A percentile compares a stretch with the other conserved stretches of the same genome.
phyloP scores from a whole-genome alignment of 1,140 invertebrate genomes.

The Halesus radiatus region DNA sequence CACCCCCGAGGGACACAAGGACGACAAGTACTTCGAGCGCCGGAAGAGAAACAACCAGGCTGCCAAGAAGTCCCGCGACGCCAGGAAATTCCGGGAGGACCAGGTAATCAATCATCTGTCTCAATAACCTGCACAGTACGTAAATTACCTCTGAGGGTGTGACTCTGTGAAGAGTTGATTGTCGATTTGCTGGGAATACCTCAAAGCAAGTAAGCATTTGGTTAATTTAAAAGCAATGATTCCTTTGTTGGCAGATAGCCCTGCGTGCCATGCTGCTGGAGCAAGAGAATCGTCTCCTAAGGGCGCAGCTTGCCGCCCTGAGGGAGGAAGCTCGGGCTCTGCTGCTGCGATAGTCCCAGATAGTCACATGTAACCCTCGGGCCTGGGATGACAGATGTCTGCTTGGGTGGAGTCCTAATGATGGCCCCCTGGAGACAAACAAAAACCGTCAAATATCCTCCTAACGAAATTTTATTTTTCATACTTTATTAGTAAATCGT shows the following conservation, averaged over 20 bases:
- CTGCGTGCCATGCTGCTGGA: slow-evolving; percentile 84
- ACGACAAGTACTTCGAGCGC: slow-evolving; percentile 90
- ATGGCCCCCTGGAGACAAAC: too few species aligned
- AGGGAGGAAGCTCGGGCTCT: slow-evolving; percentile 85
- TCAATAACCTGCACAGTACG: too few species aligned
- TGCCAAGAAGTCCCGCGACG: slow-evolving; percentile 91
- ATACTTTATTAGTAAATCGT: too few species aligned
- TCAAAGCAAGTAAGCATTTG: too few species aligned
- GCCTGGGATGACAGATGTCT: too few species aligned
- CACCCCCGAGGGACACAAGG: slow-evolving; percentile 88
- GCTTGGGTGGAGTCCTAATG: too few species aligned
- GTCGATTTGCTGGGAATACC: too few species aligned
- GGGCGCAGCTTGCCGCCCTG: slow-evolving; percentile 83
- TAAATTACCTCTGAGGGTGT: too few species aligned
- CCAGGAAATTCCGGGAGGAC: slow-evolving; percentile 87
- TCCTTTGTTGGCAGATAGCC: slow-evolving; percentile 75
- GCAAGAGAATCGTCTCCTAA: slow-evolving; percentile 87
- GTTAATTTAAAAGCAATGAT: not conserved
- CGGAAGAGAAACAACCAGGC: slow-evolving; percentile 90
- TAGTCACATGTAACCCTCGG: too few species aligned
- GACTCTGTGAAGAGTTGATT: too few species aligned
- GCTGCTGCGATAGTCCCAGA: slow-evolving; percentile 29
- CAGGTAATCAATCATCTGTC: slow-evolving; percentile 69
- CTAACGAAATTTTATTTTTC: too few species aligned
- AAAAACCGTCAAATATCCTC: too few species aligned